A percentile compares a stretch with the other conserved stretches of the same genome.
These are phyloP conservation scores for Macrostomum cliftonense DNA, from an alignment of 2,888 invertebrate genomes.

Conservation along the genomic window DNA sequence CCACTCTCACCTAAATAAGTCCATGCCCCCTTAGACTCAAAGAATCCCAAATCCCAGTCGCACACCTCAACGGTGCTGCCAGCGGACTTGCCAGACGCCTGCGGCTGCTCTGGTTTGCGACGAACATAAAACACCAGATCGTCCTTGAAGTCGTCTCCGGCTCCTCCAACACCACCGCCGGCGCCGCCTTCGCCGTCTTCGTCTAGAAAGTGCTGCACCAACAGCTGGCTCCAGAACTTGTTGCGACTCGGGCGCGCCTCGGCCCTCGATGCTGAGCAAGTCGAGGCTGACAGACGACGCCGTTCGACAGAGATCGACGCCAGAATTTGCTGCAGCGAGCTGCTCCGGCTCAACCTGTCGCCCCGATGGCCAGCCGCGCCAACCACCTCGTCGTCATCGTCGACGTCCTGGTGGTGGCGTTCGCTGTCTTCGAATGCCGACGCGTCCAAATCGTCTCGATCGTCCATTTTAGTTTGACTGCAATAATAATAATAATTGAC, in stretches of 20 bases:
- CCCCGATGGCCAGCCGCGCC: no score
- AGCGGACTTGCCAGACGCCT: conserved; percentile 41
- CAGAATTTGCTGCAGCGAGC: conserved; percentile 8
- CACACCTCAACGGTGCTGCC: background rate
- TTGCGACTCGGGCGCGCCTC: conserved; percentile 48
- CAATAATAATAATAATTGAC: no score
- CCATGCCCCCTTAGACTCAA: no score
- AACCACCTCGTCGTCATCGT: no score
- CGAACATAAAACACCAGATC: conserved; percentile 87
- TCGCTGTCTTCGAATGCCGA: no score
- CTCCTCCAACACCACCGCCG: conserved; percentile 38
- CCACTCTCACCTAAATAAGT: no score
- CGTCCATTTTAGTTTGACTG: no score
- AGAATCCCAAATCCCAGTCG: no score
- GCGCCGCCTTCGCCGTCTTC: conserved; percentile 43
- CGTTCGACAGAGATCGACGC: conserved; percentile 7
- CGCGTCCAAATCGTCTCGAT: no score
- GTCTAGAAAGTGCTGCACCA: conserved; percentile 76
- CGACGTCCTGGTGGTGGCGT: no score
- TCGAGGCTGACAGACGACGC: conserved; percentile 70
- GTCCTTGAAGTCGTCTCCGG: conserved; percentile 43
- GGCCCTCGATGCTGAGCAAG: conserved; percentile 42
- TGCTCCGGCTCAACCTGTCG: conserved; percentile 4
- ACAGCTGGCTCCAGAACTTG: conserved; percentile 84
- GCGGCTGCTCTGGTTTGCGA: conserved; percentile 41